phyloP scores from a whole-genome alignment of 2,113 vertebrate species.

The Labrus mixtus region DNA sequence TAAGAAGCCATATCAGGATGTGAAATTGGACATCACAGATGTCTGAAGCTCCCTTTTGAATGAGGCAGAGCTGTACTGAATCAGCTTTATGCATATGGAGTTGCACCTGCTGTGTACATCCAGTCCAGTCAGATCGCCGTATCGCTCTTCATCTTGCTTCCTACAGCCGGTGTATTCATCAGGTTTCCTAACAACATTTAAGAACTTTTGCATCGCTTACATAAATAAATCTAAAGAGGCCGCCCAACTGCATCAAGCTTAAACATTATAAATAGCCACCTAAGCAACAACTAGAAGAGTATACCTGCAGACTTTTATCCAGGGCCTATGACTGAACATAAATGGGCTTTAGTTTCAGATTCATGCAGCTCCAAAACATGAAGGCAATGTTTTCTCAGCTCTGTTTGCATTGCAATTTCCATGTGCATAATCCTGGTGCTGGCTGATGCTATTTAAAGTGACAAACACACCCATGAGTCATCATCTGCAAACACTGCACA shows the following conservation, averaged over 20 bases:
- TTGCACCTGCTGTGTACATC: conserved; percentile 54
- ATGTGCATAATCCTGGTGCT: not conserved
- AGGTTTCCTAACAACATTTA: conserved; percentile 25
- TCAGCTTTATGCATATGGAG: conserved; percentile 59
- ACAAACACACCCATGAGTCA: not conserved
- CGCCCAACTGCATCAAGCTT: conserved; percentile 4
- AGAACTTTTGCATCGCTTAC: conserved; percentile 28
- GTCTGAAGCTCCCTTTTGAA: conserved; percentile 25
- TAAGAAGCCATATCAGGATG: not conserved
- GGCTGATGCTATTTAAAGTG: not conserved
- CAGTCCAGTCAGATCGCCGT: conserved; percentile 14
- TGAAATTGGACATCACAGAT: not conserved
- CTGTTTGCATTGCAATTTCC: not conserved
- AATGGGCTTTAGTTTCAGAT: not conserved
- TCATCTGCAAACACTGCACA: not conserved
- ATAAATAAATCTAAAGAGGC: not conserved
- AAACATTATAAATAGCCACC: conserved; percentile 28
- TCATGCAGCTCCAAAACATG: too few species aligned
- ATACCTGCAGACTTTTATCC: too few species aligned
- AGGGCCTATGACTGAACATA: too few species aligned
- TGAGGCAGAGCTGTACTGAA: conserved; percentile 18
- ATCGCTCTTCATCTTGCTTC: conserved; percentile 33
- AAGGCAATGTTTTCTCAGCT: not conserved
- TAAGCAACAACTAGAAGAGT: conserved; percentile 2
- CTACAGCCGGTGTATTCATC: conserved; percentile 35